Evolutionary conservation across 2,113 vertebrate genomes (phyloP).

Genomic region (Holacanthus passer): DNA sequence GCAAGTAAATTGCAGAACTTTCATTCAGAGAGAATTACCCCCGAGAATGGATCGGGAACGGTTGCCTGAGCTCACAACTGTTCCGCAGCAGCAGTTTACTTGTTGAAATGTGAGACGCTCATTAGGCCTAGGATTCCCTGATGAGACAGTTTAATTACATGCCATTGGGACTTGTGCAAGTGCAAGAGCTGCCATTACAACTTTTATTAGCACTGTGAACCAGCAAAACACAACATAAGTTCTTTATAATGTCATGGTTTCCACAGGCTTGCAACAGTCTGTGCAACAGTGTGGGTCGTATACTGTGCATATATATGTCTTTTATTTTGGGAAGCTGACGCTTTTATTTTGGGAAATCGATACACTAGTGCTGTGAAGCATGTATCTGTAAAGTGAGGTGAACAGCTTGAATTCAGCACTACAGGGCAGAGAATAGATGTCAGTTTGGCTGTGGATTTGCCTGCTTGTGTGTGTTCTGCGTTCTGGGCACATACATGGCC

Average conservation of each 20-base stretch:
- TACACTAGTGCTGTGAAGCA: not conserved
- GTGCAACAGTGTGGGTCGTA: not conserved
- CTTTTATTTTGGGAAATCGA: conserved; percentile 5
- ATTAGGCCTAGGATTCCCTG: conserved; percentile 71
- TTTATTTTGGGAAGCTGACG: conserved; percentile 14
- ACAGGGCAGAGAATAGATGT: not conserved
- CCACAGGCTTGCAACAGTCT: not conserved
- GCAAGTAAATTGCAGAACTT: conserved; percentile 71
- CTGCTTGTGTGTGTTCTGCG: conserved; percentile 3
- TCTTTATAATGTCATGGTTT: conserved; percentile 43
- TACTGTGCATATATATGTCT: not conserved
- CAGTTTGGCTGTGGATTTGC: conserved; percentile 10
- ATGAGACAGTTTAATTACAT: conserved; percentile 80
- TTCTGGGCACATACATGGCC: conserved; percentile 29
- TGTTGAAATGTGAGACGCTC: conserved; percentile 76
- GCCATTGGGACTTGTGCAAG: conserved; percentile 65
- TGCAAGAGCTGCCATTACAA: conserved; percentile 65
- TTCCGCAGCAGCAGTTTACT: conserved; percentile 67
- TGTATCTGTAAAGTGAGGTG: not conserved
- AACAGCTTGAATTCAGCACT: not conserved
- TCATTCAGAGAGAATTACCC: conserved; percentile 63
- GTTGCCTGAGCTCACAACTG: conserved; percentile 63
- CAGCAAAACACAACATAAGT: conserved; percentile 37
- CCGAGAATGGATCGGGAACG: conserved; percentile 49
- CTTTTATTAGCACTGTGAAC: conserved; percentile 51